Evolutionary conservation across 2,888 invertebrate species (phyloP).

Genomic region (Abrostola tripartita): DNA sequence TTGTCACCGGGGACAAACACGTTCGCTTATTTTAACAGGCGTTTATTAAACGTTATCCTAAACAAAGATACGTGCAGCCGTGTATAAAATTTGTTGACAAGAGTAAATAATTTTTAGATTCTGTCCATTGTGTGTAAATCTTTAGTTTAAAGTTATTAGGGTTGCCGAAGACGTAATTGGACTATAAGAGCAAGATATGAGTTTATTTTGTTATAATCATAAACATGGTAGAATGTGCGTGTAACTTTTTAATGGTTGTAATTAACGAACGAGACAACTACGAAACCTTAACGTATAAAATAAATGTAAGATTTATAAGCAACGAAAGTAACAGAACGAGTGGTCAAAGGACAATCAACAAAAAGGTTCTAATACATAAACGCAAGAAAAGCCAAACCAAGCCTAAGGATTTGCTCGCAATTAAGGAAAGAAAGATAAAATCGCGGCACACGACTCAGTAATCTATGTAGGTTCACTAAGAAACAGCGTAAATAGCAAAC

Average conservation of each 20-base stretch:
- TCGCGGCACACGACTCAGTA: conserved; percentile 42
- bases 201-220: conserved; percentile 19
- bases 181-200: conserved; percentile 15
- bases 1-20: conserved; percentile 32
- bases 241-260: conserved; percentile 6
- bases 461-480: conserved; percentile 50
- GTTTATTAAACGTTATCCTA: conserved; percentile 55
- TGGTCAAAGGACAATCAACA: not conserved
- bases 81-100: conserved; percentile 39
- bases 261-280: not conserved
- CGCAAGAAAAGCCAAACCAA: conserved; percentile 18
- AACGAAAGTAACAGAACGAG: not conserved
- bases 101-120: conserved; percentile 19
- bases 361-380: conserved; percentile 19
- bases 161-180: conserved; percentile 1
- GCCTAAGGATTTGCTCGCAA: conserved; percentile 29
- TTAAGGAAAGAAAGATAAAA: conserved; percentile 44
- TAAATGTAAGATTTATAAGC: no score
- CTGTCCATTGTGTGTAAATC: conserved; percentile 11
- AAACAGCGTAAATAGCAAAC: conserved; percentile 59
- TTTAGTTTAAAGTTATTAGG: conserved; percentile 17
- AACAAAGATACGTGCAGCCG: conserved; percentile 50
- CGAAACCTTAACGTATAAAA: no score
- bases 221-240: conserved; percentile 6
- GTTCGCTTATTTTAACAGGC: conserved; percentile 41